A percentile compares a stretch with the other conserved stretches of the same genome.
These are phyloP conservation scores for Sebastes hopkinsi DNA, from an alignment of 2,797 vertebrate genomes.

Conservation along the genomic window DNA sequence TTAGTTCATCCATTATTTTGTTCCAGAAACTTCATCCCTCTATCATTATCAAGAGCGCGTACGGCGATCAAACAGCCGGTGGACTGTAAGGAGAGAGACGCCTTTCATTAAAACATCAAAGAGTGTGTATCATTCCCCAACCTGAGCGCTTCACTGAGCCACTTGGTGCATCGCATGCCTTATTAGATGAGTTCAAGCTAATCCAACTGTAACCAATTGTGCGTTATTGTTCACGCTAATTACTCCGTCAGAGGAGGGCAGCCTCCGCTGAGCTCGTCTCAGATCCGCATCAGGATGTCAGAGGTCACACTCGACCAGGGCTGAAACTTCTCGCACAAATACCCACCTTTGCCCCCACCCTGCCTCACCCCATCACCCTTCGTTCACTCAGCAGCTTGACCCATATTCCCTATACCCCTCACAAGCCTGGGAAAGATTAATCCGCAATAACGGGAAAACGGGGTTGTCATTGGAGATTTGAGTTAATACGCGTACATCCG, in stretches of 20 bases:
- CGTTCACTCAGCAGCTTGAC: conserved; percentile 35
- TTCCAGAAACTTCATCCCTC: conserved; percentile 18
- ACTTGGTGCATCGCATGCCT: conserved; percentile 64
- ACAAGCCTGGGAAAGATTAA: conserved; percentile 59
- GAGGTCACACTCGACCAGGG: conserved; percentile 41
- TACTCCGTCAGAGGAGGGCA: conserved; percentile 58
- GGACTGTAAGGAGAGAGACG: conserved; percentile 45
- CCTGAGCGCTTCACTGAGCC: conserved; percentile 57
- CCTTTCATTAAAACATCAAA: conserved; percentile 78
- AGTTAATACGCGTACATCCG: conserved; percentile 59
- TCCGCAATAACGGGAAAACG: conserved; percentile 51
- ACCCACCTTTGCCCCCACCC: background rate
- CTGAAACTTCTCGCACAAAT: conserved; percentile 52
- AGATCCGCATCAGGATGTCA: conserved; percentile 51
- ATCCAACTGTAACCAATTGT: conserved; percentile 71
- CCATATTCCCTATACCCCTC: conserved; percentile 8
- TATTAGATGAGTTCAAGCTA: conserved; percentile 69
- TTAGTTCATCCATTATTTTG: conserved; percentile 4
- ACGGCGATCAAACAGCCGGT: conserved; percentile 41
- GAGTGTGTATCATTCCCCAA: conserved; percentile 54
- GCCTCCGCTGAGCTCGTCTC: conserved; percentile 37
- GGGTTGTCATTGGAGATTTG: conserved; percentile 60
- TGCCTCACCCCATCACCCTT: background rate
- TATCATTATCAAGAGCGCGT: conserved; percentile 51
- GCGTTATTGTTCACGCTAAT: conserved; percentile 75